These are phyloP conservation scores for Xenopus laevis DNA, from an alignment of 2,113 vertebrate genomes.

Conservation along the genomic window DNA sequence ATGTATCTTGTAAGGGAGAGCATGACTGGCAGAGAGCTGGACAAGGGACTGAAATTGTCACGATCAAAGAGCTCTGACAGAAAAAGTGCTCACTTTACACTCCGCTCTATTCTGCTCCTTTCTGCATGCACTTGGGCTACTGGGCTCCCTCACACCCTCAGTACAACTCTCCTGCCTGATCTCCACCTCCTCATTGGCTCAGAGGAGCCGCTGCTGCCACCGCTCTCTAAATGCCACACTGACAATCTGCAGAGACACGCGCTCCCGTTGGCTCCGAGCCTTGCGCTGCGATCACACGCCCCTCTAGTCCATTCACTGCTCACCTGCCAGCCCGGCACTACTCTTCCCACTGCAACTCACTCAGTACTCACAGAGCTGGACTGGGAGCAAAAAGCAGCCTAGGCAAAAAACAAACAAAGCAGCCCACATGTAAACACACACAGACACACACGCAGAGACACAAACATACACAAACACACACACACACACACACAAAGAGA, in stretches of 20 bases:
- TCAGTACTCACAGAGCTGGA: too few relatives aligned
- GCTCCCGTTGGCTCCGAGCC: conserved; percentile 7
- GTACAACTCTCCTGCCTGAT: neutral
- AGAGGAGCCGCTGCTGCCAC: neutral
- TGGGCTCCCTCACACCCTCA: neutral
- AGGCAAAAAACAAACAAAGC: too few relatives aligned
- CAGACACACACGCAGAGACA: too few relatives aligned
- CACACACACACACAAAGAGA: too few relatives aligned
- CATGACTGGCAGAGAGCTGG: neutral
- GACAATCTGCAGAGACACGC: conserved; percentile 26
- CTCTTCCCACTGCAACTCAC: too few relatives aligned
- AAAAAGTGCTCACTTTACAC: neutral
- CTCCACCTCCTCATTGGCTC: conserved; percentile 13
- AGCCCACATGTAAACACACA: too few relatives aligned
- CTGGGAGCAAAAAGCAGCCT: too few relatives aligned
- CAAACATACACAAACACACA: too few relatives aligned
- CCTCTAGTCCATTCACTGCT: neutral
- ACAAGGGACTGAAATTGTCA: neutral
- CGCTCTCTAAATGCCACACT: neutral
- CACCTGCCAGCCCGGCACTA: neutral
- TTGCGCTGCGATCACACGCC: conserved; percentile 19
- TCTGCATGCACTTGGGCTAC: neutral
- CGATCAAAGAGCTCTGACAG: neutral
- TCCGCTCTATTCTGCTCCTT: neutral
- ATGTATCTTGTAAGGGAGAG: conserved; percentile 10